These are phyloP conservation scores for Chaenogobius annularis DNA, from an alignment of 2,113 vertebrate species.

Conservation along the genomic window DNA sequence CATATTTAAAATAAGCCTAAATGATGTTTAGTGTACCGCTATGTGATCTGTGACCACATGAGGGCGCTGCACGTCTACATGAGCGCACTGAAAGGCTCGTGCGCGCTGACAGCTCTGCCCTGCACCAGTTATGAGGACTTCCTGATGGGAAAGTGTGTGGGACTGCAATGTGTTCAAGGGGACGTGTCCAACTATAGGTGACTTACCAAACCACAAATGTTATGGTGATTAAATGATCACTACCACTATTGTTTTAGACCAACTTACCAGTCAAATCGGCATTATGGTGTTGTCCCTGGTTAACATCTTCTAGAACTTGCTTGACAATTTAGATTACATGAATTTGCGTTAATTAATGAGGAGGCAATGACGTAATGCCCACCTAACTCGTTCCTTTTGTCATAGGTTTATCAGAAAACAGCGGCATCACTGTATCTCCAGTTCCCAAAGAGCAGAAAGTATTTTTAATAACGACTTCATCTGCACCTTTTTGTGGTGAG, in stretches of 20 bases:
- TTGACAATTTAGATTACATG: slow-evolving; percentile 13
- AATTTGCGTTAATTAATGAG: not conserved
- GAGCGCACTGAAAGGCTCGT: slow-evolving; percentile 82
- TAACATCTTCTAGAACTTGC: slow-evolving; percentile 14
- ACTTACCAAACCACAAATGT: slow-evolving; percentile 11
- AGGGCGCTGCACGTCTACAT: slow-evolving; percentile 90
- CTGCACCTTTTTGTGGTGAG: slow-evolving; percentile 86
- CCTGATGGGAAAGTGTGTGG: slow-evolving; percentile 80
- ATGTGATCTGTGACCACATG: slow-evolving; percentile 96
- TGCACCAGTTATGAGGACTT: slow-evolving; percentile 86
- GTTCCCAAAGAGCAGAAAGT: slow-evolving; percentile 81
- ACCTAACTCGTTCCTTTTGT: slow-evolving; percentile 4
- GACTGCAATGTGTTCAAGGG: slow-evolving; percentile 78
- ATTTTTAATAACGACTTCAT: slow-evolving; percentile 82
- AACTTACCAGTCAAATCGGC: not conserved
- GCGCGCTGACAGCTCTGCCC: slow-evolving; percentile 82
- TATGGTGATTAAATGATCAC: not conserved
- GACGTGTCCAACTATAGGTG: slow-evolving; percentile 89
- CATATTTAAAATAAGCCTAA: not conserved
- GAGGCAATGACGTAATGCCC: not conserved
- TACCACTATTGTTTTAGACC: not conserved
- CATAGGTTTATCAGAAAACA: slow-evolving; percentile 81
- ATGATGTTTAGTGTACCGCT: slow-evolving; percentile 80
- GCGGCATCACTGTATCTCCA: slow-evolving; percentile 74
- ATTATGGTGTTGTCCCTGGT: not conserved